phyloP scores from a whole-genome alignment of 1,140 invertebrate genomes.

The Cydia amplana region DNA sequence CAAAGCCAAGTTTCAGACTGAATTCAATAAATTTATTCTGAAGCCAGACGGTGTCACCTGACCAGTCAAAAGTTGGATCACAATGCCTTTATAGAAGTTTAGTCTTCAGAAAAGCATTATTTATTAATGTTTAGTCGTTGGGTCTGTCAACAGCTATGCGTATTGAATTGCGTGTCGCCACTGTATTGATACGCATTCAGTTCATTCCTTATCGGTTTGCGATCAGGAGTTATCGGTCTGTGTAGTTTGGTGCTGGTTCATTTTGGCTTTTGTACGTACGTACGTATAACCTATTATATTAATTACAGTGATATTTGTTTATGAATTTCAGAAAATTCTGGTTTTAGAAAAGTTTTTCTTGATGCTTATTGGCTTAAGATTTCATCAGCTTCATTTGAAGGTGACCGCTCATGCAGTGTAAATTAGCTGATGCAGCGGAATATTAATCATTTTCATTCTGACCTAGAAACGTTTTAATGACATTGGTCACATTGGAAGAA shows the following conservation, averaged over 20 bases:
- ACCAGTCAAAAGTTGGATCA: slow-evolving; percentile 20
- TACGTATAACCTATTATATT: background rate
- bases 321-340: background rate
- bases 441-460: background rate
- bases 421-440: too few relatives aligned
- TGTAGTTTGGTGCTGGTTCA: background rate
- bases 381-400: background rate
- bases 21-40: slow-evolving; percentile 9
- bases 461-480: slow-evolving; percentile 2
- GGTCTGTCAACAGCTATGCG: slow-evolving; percentile 13
- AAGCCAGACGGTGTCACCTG: slow-evolving; percentile 25
- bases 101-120: slow-evolving; percentile 17
- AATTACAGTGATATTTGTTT: background rate
- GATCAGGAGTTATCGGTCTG: slow-evolving; percentile 6
- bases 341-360: background rate
- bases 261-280: background rate
- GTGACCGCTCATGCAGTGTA: background rate
- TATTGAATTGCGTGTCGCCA: slow-evolving; percentile 10
- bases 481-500: slow-evolving; percentile 16
- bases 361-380: background rate
- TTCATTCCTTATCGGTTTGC: slow-evolving; percentile 1
- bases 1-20: background rate
- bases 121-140: slow-evolving; percentile 8
- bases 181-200: slow-evolving; percentile 13
- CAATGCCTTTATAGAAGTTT: slow-evolving; percentile 16